Evolutionary conservation across 2,797 vertebrate species (phyloP).

Genomic region (Lagodon rhomboides): DNA sequence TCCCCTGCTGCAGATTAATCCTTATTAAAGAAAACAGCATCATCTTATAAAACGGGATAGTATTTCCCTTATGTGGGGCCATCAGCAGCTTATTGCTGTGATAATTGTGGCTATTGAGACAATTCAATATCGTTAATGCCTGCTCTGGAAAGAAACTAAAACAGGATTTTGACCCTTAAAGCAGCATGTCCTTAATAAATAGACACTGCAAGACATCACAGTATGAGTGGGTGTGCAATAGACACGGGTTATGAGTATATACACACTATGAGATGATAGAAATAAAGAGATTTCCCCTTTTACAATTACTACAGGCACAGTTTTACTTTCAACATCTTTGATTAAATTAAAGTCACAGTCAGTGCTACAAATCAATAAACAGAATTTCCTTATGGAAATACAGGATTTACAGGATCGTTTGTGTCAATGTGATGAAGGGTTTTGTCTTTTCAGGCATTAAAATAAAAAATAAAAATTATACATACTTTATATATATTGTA

Average conservation of each 20-base stretch:
- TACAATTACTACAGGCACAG: neutral
- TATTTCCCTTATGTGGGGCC: conserved; percentile 14
- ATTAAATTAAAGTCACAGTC: neutral
- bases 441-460: neutral
- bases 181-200: conserved; percentile 29
- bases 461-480: neutral
- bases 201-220: conserved; percentile 13
- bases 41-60: neutral
- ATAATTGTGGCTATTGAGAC: conserved; percentile 15
- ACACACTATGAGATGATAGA: neutral
- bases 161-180: conserved; percentile 5
- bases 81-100: conserved; percentile 11
- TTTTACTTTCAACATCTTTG: no score
- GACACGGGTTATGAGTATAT: neutral
- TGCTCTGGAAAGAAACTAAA: conserved; percentile 32
- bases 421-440: neutral
- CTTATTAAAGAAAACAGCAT: conserved; percentile 56
- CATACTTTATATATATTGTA: no score
- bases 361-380: neutral
- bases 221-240: neutral
- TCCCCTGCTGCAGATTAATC: conserved; percentile 21
- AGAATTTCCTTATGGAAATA: neutral
- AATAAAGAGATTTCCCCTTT: neutral
- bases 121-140: conserved; percentile 31
- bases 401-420: neutral